These are phyloP conservation scores for Argyra leucocephala DNA, from an alignment of 2,888 invertebrate genomes.

Conservation along the genomic window DNA sequence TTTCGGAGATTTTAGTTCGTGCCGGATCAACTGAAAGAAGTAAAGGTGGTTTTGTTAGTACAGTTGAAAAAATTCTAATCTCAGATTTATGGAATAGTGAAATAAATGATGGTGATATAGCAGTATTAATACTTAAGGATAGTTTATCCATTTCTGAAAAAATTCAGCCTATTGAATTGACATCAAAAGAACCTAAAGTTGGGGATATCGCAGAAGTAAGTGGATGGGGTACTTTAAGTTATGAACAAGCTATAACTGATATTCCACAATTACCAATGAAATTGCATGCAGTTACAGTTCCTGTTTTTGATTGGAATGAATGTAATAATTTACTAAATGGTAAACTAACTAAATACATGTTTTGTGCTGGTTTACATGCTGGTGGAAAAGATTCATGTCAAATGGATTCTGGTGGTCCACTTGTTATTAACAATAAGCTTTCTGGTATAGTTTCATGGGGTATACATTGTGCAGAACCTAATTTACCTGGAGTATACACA, in stretches of 20 bases:
- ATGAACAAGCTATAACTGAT: conserved; percentile 22
- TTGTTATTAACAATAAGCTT: conserved; percentile 24
- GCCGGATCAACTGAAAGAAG: not conserved
- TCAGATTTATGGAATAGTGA: not conserved
- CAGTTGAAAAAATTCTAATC: not conserved
- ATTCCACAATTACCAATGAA: conserved; percentile 15
- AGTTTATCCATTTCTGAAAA: conserved; percentile 37
- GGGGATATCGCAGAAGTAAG: conserved; percentile 8
- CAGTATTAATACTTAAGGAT: not conserved
- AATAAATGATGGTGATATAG: not conserved
- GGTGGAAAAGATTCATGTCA: conserved; percentile 39
- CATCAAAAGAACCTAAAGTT: conserved; percentile 23
- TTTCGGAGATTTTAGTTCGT: not conserved
- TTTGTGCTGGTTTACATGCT: conserved; percentile 5
- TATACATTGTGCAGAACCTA: conserved; percentile 38
- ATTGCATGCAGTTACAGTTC: not conserved
- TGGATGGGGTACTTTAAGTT: conserved; percentile 13
- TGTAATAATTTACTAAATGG: conserved; percentile 10
- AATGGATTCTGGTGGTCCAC: conserved; percentile 33
- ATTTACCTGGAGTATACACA: conserved; percentile 43
- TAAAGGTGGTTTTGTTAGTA: not conserved
- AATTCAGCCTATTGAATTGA: conserved; percentile 40
- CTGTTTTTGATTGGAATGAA: not conserved
- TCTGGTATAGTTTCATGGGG: conserved; percentile 43
- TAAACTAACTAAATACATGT: not conserved